Base-by-base conservation (phyloP, 2,888 invertebrate species). In the Coenonympha glycerion region DNA sequence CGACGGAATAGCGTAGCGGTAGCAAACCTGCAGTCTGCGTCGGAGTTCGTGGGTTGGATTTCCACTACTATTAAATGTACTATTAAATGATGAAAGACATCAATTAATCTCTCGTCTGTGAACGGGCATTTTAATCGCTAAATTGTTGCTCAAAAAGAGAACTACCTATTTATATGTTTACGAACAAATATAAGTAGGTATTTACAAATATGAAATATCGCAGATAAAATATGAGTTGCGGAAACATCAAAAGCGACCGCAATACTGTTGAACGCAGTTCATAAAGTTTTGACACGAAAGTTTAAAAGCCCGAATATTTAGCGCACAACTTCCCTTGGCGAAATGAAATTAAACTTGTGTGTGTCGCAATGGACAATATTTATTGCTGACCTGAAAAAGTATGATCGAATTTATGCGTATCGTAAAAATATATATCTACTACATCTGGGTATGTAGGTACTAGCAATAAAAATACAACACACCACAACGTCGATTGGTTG, bases 281-380 rank as follows among this genome's bases (percentile, higher is more conserved):
- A 56, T 52, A 60, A 71, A 69, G 60, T 70, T 72, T 58, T 44
- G 63, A 71, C 42, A 42, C 39, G 39, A 47, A 50, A 66, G 63
- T 69, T 67, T 57, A 49, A 61, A 64, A 65, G 63, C 66, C 61
- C 63, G 60, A 62, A 63, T 66, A 59, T 68, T 64, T 63, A 61
- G 59, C 57, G 48, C 54, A 54, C 55, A 53, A 41, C 55, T 60
- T 57, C 56, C 65, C 56, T 49, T 55, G 57, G 54, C 52, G 55
- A 57, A 64, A 64, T 61, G 50, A 64, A 69, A 67, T 71, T 67
- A 69, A 70, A 68, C 47, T 65, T 63, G 62, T 62, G 64, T 63
- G 24, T 28, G 61, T 54, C 60, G 57, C 59, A 55, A 58, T 53
- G 34, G 48, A 58, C 53, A 55, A 52, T 60, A 59, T 57, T 59